Evolutionary conservation across 2,113 vertebrate species (phyloP).

Genomic region (Petaurus breviceps): DNA sequence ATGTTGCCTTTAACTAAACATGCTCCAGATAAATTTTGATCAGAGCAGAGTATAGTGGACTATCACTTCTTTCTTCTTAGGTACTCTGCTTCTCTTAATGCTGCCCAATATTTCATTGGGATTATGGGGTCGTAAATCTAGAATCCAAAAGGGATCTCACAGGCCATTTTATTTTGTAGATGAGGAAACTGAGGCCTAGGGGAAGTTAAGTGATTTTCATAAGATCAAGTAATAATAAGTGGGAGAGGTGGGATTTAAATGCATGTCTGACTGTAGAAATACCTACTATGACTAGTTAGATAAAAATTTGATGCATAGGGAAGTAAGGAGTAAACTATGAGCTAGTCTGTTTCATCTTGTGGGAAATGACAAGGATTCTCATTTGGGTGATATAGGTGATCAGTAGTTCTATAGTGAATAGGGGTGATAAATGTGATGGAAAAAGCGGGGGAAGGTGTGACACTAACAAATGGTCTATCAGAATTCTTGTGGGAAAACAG

Average conservation of each 20-base stretch:
- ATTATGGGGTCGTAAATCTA: background rate
- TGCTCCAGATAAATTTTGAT: background rate
- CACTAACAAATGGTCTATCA: background rate
- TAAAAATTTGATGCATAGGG: background rate
- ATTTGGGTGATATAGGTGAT: background rate
- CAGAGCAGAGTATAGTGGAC: background rate
- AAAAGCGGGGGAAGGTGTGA: background rate
- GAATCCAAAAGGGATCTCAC: background rate
- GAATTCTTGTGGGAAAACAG: background rate
- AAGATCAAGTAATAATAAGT: background rate
- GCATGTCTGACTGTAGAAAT: background rate
- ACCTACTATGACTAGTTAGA: background rate
- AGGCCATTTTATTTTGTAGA: background rate
- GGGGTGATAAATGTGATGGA: background rate
- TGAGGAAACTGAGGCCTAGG: background rate
- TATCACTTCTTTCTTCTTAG: background rate
- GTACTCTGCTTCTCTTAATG: background rate
- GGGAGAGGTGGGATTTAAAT: background rate
- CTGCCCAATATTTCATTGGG: background rate
- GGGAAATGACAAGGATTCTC: background rate
- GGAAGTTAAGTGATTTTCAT: background rate
- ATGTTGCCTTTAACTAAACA: background rate
- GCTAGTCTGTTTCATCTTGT: background rate
- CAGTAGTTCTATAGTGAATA: background rate
- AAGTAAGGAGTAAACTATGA: background rate